Evolutionary conservation across 2,888 invertebrate species (phyloP), one percentile per base, ranked within the genome.

Genomic region (Mythimna vitellina): DNA sequence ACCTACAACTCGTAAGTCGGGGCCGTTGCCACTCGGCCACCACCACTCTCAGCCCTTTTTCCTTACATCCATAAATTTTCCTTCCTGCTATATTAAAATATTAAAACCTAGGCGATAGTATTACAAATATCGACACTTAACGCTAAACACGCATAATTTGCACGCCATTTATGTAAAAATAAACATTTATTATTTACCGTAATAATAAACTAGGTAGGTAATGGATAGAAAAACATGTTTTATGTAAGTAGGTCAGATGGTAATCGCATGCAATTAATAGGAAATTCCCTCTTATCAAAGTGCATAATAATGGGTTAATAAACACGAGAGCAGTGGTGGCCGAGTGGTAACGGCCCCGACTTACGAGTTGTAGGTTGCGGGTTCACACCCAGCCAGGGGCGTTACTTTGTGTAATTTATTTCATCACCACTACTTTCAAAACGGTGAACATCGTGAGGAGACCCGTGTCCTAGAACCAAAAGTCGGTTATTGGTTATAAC

Each of bases 221-320:
- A 58, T 35, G 29, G 70, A 76, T 58, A n/a, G 7, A 60, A 62
- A 63, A n/a, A 56, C 38, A 35, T 35, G 17, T 67, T 75, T 64
- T 58, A 80, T 76, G 71, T 3, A 80, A 76, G 67, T 32, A 71
- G 80, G 78, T 67, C 61, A 77, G 66, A 32, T 64, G 14, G 14
- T 35, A 46, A 65, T 80, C 57, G 29, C 7, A 46, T 54, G 66
- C 10, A 64, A 56, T 29, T 32, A 46, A 56, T 51, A 25, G 7
- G 10, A 61, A 70, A 61, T 14, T 12, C 12, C 0, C 12, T 53
- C 7, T 3, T 69, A 14, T 54, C 29, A 20, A 14, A n/a, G 46
- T 14, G 25, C 6, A 12, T 56, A 51, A 46, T n/a, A 38, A 60
- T 49, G 4, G 1, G 35, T n/a, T 10, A 35, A 38, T 29, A 25